These are phyloP conservation scores for Glossosoma conforme DNA, from an alignment of 1,140 invertebrate genomes.

Conservation along the genomic window DNA sequence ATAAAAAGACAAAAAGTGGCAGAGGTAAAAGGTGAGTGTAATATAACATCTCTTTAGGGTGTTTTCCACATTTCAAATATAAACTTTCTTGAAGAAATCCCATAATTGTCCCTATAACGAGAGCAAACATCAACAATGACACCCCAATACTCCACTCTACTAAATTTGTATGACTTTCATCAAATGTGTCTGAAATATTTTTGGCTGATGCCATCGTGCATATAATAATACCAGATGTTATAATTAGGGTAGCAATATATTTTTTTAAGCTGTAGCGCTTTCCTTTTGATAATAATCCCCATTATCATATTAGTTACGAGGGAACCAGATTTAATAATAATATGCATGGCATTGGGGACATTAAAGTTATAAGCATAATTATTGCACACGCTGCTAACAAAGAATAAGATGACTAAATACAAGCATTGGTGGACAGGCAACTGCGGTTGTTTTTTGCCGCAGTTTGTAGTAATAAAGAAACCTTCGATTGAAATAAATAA, in stretches of 20 bases:
- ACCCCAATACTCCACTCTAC: slow-evolving; percentile 22
- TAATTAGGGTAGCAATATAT: slow-evolving; percentile 18
- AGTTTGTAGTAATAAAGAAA: slow-evolving; percentile 25
- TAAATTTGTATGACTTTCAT: slow-evolving; percentile 3
- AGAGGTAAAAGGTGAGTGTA: slow-evolving; percentile 25
- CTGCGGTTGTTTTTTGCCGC: slow-evolving; percentile 15
- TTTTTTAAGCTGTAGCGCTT: slow-evolving; percentile 17
- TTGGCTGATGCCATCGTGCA: slow-evolving; percentile 24
- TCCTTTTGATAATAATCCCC: slow-evolving; percentile 16
- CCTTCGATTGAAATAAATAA: slow-evolving; percentile 24
- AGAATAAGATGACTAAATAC: slow-evolving; percentile 20
- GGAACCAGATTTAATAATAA: slow-evolving; percentile 30
- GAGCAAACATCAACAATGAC: slow-evolving; percentile 13
- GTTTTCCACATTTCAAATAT: slow-evolving; percentile 22
- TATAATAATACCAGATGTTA: slow-evolving; percentile 21
- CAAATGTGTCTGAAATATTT: slow-evolving; percentile 1
- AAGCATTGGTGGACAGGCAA: slow-evolving; percentile 24
- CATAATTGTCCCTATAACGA: slow-evolving; percentile 23
- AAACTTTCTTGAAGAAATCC: slow-evolving; percentile 26
- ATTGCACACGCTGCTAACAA: slow-evolving; percentile 25
- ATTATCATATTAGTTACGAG: slow-evolving; percentile 24
- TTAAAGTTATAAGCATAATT: slow-evolving; percentile 29
- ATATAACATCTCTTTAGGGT: slow-evolving; percentile 24
- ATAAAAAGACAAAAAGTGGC: slow-evolving; percentile 25
- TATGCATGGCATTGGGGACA: slow-evolving; percentile 24